phyloP scores from a whole-genome alignment of 2,113 vertebrate genomes.

The Festucalex cinctus region DNA sequence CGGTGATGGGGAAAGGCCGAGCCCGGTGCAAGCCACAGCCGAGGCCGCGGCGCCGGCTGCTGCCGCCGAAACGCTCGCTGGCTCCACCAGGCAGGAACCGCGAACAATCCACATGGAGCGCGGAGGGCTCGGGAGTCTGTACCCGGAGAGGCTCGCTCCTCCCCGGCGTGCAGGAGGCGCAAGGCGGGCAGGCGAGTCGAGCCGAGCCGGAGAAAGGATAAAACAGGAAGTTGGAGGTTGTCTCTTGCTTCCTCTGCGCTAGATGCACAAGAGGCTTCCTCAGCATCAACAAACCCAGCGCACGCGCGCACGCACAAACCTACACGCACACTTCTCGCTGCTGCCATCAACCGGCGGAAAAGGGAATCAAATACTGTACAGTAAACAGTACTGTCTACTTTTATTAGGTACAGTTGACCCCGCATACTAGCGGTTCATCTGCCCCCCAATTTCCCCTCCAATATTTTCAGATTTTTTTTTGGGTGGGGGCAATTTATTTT shows the following conservation, averaged over 20 bases:
- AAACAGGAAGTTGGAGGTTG: constrained; percentile 67
- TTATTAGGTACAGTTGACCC: too few species aligned
- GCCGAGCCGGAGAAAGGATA: constrained; percentile 46
- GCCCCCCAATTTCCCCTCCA: too few species aligned
- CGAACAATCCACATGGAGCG: constrained; percentile 65
- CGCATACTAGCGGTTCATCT: too few species aligned
- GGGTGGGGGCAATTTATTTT: too few species aligned
- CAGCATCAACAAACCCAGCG: constrained; percentile 48
- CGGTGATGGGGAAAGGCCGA: constrained; percentile 28
- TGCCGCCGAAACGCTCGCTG: constrained; percentile 30
- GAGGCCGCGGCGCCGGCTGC: constrained; percentile 52
- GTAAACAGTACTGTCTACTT: neutral
- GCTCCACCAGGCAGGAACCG: constrained; percentile 27
- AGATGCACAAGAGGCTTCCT: constrained; percentile 51
- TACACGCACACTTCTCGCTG: constrained; percentile 28
- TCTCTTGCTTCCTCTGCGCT: constrained; percentile 45
- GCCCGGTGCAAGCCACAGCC: constrained; percentile 56
- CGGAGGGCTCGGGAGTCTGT: constrained; percentile 12
- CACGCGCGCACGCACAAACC: neutral
- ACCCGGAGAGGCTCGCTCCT: constrained; percentile 17
- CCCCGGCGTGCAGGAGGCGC: constrained; percentile 26
- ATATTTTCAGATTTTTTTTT: too few species aligned
- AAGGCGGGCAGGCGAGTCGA: constrained; percentile 37
- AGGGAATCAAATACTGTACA: neutral
- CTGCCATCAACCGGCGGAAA: constrained; percentile 40